Evolutionary conservation across 2,888 invertebrate species (phyloP).

Genomic region (Homarus gammarus): DNA sequence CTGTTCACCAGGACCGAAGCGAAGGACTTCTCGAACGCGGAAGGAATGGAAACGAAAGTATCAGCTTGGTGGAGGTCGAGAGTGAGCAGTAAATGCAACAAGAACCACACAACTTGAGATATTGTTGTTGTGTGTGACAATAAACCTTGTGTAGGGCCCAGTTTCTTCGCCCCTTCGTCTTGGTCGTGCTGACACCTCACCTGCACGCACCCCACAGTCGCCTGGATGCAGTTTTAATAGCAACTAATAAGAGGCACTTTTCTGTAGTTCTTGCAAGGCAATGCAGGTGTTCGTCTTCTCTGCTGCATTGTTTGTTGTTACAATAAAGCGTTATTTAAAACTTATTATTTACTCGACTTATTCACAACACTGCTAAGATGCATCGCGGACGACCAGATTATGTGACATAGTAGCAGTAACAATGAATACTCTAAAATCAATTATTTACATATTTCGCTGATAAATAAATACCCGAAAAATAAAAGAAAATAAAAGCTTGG

Average conservation of each 20-base stretch:
- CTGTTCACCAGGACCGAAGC: constrained; percentile 39
- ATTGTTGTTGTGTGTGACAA: too few relatives aligned
- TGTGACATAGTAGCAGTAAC: too few relatives aligned
- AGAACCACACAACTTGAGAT: constrained; percentile 37
- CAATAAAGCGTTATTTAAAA: too few relatives aligned
- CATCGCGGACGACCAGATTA: too few relatives aligned
- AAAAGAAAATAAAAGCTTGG: too few relatives aligned
- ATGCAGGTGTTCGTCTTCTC: constrained; percentile 23
- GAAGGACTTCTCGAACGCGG: constrained; percentile 49
- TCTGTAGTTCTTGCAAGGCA: constrained; percentile 16
- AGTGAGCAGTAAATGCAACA: constrained; percentile 12
- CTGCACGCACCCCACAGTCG: constrained; percentile 37
- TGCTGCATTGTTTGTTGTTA: neutral
- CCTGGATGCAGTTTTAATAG: constrained; percentile 52
- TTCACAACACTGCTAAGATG: too few relatives aligned
- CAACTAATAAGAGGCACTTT: constrained; percentile 41
- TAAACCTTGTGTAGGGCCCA: neutral
- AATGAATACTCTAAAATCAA: too few relatives aligned
- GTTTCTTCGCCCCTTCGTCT: neutral
- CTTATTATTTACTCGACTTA: too few relatives aligned
- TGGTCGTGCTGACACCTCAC: constrained; percentile 3
- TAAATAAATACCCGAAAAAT: too few relatives aligned
- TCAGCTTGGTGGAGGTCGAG: neutral
- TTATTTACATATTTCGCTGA: too few relatives aligned
- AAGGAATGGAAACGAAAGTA: too few relatives aligned